Percentiles rank a stretch among this genome's conserved stretches.
Conservation (phyloP, 2,888 invertebrate genomes). For the Meiosimyza platycephala region DNA sequence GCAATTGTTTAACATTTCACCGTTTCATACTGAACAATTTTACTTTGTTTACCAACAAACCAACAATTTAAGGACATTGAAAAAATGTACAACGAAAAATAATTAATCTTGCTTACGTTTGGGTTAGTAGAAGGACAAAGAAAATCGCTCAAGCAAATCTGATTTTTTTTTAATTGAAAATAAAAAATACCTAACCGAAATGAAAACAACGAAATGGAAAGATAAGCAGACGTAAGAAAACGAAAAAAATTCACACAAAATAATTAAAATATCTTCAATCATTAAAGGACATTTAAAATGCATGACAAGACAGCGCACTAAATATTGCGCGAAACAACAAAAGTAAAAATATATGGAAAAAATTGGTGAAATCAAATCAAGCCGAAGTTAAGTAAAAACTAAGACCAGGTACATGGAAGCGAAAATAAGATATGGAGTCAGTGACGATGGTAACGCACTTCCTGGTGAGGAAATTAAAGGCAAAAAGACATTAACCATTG, state of each 20-base stretch:
- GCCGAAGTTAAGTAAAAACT: conserved; percentile 23
- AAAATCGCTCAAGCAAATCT: conserved; percentile 28
- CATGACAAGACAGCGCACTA: conserved; percentile 50
- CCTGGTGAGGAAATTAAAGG: background rate
- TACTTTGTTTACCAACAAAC: conserved; percentile 46
- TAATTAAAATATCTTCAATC: conserved; percentile 62
- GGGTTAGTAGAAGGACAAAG: conserved; percentile 36
- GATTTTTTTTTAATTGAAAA: conserved; percentile 17
- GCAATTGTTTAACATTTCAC: too few relatives aligned
- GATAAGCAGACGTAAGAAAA: conserved; percentile 42
- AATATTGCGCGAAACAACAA: conserved; percentile 44
- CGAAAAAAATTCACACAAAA: conserved; percentile 35
- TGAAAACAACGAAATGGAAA: conserved; percentile 58
- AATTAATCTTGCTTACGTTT: conserved; percentile 46
- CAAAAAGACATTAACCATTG: background rate
- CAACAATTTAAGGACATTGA: conserved; percentile 43
- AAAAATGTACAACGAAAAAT: background rate
- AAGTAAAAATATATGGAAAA: conserved; percentile 22
- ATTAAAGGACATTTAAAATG: conserved; percentile 60
- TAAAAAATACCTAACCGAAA: conserved; percentile 20
- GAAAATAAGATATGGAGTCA: background rate
- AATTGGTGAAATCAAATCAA: conserved; percentile 29
- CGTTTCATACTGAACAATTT: background rate
- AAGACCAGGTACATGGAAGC: background rate
- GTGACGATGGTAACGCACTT: conserved; percentile 2